Evolutionary conservation across 2,113 vertebrate genomes (phyloP).

Genomic region (Daphoenositta chrysoptera): DNA sequence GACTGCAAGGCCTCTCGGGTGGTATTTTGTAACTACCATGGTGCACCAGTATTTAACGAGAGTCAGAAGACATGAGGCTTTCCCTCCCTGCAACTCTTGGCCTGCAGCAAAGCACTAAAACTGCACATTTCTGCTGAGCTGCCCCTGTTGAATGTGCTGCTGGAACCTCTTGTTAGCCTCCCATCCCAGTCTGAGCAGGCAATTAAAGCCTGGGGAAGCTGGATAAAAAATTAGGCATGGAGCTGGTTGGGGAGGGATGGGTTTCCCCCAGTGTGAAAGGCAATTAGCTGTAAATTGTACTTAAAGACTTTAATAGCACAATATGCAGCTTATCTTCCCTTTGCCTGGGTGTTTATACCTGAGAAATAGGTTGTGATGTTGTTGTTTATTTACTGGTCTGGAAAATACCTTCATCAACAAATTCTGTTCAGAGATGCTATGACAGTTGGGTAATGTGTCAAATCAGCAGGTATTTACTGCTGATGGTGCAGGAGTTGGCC

Average conservation of each 20-base stretch:
- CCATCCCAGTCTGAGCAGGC: neutral
- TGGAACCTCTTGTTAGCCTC: neutral
- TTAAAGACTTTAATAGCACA: slow-evolving; percentile 10
- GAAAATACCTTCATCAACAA: neutral
- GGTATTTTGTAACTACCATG: neutral
- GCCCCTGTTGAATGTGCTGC: neutral
- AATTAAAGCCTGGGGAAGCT: neutral
- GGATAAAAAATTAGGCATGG: neutral
- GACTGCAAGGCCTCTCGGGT: neutral
- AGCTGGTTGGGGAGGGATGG: neutral
- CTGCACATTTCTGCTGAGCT: neutral
- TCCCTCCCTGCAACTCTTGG: neutral
- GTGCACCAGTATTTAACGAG: neutral
- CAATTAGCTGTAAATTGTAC: slow-evolving; percentile 21
- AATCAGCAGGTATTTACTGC: slow-evolving; percentile 21
- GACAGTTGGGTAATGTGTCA: slow-evolving; percentile 16
- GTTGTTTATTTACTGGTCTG: slow-evolving; percentile 33
- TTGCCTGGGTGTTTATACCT: neutral
- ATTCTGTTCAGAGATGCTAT: neutral
- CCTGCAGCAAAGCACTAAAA: neutral
- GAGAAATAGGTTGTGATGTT: neutral
- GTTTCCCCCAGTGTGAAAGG: neutral
- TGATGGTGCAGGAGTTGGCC: slow-evolving; percentile 13
- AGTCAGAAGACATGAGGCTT: neutral
- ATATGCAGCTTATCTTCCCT: neutral